phyloP scores from a whole-genome alignment of 2,797 vertebrate genomes.

The Poecilia wingei region DNA sequence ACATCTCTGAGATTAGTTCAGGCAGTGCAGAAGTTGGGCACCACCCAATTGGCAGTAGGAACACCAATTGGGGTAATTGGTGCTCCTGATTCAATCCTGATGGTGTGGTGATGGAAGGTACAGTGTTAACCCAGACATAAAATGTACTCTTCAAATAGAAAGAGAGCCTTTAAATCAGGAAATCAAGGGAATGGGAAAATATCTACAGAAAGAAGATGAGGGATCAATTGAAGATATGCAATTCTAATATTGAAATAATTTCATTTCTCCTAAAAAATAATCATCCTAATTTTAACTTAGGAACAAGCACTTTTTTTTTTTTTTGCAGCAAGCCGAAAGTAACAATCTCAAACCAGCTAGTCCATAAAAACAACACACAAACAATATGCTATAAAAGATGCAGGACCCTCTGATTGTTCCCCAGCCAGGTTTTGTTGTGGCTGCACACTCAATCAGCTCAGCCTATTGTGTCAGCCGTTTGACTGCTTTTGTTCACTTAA shows the following conservation, averaged over 20 bases:
- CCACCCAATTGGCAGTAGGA: no score
- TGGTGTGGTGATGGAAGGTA: no score
- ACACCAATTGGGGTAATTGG: no score
- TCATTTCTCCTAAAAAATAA: background rate
- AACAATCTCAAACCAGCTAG: background rate
- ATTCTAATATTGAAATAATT: background rate
- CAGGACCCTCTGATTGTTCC: constrained; percentile 26
- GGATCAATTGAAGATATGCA: no score
- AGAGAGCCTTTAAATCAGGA: no score
- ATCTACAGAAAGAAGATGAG: no score
- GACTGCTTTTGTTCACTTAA: constrained; percentile 66
- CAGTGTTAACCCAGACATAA: no score
- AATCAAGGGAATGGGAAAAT: no score
- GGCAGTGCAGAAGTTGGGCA: background rate
- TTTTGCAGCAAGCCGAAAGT: background rate
- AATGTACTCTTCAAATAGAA: no score
- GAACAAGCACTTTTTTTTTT: background rate
- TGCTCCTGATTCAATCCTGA: no score
- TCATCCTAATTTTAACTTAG: background rate
- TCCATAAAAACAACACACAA: constrained; percentile 17
- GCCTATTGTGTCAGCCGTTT: constrained; percentile 52
- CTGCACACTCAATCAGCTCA: constrained; percentile 44
- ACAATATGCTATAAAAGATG: constrained; percentile 35
- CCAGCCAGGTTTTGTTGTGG: constrained; percentile 29
- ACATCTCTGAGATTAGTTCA: background rate